These are phyloP conservation scores for Chrysaora quinquecirrha DNA, from an alignment of 30 jellyfish, hydroid and myxozoan genomes.

Conservation along the genomic window DNA sequence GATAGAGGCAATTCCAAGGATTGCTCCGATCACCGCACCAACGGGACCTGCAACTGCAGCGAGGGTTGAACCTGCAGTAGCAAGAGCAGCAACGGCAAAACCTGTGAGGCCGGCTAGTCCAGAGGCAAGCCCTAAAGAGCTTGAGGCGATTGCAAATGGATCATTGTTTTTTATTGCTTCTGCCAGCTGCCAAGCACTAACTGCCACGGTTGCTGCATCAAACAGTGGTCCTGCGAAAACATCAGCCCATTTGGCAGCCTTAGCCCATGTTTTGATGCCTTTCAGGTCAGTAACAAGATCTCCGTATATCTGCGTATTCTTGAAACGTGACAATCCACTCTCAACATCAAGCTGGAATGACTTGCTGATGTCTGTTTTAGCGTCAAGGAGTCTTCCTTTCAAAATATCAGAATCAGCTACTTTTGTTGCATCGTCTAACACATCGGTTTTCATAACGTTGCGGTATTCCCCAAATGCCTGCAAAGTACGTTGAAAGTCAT, in stretches of 20 bases:
- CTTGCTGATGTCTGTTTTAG: background rate
- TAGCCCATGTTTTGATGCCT: background rate
- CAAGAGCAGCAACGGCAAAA: background rate
- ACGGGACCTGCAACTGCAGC: background rate
- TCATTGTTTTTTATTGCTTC: background rate
- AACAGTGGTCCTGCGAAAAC: background rate
- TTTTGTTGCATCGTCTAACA: background rate
- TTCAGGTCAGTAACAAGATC: background rate
- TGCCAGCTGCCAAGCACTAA: background rate
- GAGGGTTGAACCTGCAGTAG: background rate
- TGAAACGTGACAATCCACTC: background rate
- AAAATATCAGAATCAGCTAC: background rate
- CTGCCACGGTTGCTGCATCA: background rate
- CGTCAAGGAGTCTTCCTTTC: background rate
- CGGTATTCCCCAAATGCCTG: background rate
- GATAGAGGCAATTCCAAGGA: background rate
- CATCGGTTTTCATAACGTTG: background rate
- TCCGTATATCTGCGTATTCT: background rate
- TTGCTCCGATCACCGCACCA: background rate
- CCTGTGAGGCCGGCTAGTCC: background rate
- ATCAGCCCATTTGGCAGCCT: background rate
- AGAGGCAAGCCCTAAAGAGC: background rate
- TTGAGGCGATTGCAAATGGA: background rate
- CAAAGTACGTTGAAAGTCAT: background rate
- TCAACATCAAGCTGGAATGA: background rate